Percentiles rank a stretch among this genome's conserved stretches.
phyloP scores from a whole-genome alignment of 2,113 vertebrate genomes.

The Deroptyus accipitrinus region DNA sequence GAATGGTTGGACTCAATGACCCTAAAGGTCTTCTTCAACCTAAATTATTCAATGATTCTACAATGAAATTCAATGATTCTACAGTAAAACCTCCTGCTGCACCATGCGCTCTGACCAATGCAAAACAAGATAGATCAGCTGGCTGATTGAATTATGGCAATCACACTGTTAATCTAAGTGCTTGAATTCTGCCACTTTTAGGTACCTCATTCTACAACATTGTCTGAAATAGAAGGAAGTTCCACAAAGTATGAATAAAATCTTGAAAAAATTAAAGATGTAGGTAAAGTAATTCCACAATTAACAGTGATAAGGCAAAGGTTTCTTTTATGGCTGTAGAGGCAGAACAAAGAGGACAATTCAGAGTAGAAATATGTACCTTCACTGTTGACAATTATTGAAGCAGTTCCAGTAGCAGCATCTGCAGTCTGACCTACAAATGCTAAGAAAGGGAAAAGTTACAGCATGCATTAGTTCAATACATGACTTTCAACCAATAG shows the following conservation, averaged over 20 bases:
- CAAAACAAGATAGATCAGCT: not conserved
- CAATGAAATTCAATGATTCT: not conserved
- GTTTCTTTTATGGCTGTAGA: slow-evolving; percentile 25
- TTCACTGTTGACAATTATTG: slow-evolving; percentile 91
- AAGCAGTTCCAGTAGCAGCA: slow-evolving; percentile 91
- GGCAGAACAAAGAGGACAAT: not conserved
- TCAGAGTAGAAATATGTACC: slow-evolving; percentile 74
- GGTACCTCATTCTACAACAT: not conserved
- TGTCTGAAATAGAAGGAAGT: not conserved
- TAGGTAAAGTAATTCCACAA: not conserved
- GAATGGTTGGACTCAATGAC: not conserved
- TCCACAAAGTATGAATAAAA: not conserved
- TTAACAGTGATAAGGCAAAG: not conserved
- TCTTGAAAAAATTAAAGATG: not conserved
- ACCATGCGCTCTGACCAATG: not conserved
- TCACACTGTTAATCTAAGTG: not conserved
- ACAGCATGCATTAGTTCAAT: slow-evolving; percentile 32
- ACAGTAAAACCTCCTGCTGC: not conserved
- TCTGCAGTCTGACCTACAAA: slow-evolving; percentile 87
- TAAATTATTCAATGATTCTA: not conserved
- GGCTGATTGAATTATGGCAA: not conserved
- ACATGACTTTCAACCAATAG: slow-evolving; percentile 59
- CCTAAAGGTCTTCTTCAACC: not conserved
- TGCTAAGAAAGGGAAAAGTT: slow-evolving; percentile 78
- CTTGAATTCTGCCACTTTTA: not conserved